These are phyloP conservation scores for Amphilophus citrinellus DNA, from an alignment of 2,113 vertebrate genomes.

Conservation along the genomic window DNA sequence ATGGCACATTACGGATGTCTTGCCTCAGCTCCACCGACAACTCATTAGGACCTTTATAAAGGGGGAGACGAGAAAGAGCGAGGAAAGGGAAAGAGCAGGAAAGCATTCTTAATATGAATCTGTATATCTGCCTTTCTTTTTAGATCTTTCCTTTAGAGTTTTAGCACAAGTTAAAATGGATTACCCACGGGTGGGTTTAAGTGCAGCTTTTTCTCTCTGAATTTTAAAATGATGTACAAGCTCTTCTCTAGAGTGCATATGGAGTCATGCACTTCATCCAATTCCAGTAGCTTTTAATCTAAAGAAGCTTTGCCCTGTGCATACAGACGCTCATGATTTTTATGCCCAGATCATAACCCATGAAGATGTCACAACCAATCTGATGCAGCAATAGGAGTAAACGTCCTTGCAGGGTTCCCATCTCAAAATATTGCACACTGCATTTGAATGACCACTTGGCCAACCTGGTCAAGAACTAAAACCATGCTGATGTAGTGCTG, in stretches of 20 bases:
- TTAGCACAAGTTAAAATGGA: conserved; percentile 48
- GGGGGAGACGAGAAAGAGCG: conserved; percentile 20
- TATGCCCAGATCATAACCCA: not conserved
- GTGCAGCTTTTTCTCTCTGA: conserved; percentile 40
- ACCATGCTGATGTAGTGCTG: not conserved
- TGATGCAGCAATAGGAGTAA: not conserved
- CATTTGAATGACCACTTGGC: not conserved
- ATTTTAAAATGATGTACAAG: conserved; percentile 45
- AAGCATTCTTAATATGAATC: conserved; percentile 55
- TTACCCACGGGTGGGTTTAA: conserved; percentile 44
- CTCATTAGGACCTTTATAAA: conserved; percentile 78
- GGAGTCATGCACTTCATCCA: conserved; percentile 7
- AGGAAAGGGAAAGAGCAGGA: conserved; percentile 29
- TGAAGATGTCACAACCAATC: conserved; percentile 1
- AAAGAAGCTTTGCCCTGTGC: not conserved
- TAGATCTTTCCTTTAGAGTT: conserved; percentile 52
- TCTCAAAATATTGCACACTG: not conserved
- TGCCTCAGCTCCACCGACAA: conserved; percentile 77
- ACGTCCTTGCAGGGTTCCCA: too few relatives aligned
- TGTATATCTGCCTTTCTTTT: conserved; percentile 46
- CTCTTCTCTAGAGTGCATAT: conserved; percentile 3
- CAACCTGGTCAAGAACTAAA: not conserved
- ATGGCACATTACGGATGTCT: conserved; percentile 80
- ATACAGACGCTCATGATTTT: not conserved
- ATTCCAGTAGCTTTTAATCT: conserved; percentile 7